Base-by-base conservation (phyloP, 1,140 invertebrate genomes). In the Monomorium pharaonis region DNA sequence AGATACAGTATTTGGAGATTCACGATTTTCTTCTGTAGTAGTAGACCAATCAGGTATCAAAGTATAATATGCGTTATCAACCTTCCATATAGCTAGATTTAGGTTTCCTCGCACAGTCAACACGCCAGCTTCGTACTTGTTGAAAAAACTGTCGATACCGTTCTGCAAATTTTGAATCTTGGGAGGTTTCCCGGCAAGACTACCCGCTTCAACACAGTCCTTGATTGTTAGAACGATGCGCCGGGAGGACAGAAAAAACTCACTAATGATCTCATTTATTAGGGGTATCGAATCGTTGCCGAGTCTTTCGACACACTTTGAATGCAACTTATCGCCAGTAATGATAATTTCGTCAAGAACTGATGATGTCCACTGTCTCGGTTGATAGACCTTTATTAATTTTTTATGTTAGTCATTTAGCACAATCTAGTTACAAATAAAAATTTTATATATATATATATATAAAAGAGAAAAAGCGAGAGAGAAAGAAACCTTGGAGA, bases 141-240 rank as follows among this genome's bases (percentile, higher is more conserved):
- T 14, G 27, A 95, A 94, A 77, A 94, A 94, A 0, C 84, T 91
- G 0, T 86, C 72, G 1, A 94, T 60, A 0, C 93, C 93, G 7
- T 27, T 70, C 9, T 69, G 58, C 4, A 95, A 54, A 77, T 91
- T 86, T 14, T 92, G 90, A 27, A 93, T 56, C n/a, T 91, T 91
- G 0, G 86, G 84, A 7, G 85, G 24, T 47, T 86, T 74, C 5
- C 89, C 87, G 0, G 14, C 74, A 4, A 95, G 1, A 44, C 88
- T 90, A 0, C 94, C 94, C 21, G 90, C 89, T 65, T 94, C 44
- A 6, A 94, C 90, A n/a, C 94, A 94, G 47, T 95, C 94, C 6
- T 89, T 91, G 6, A 95, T 80, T 0, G 78, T 91, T 14, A 94
- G 67, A 69, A 90, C 85, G 18, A 95, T 93, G 21, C 92, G 89